Percentiles rank a stretch among this genome's conserved stretches.
Evolutionary conservation across 2,113 vertebrate genomes (phyloP).

Genomic region (Gobio gobio): DNA sequence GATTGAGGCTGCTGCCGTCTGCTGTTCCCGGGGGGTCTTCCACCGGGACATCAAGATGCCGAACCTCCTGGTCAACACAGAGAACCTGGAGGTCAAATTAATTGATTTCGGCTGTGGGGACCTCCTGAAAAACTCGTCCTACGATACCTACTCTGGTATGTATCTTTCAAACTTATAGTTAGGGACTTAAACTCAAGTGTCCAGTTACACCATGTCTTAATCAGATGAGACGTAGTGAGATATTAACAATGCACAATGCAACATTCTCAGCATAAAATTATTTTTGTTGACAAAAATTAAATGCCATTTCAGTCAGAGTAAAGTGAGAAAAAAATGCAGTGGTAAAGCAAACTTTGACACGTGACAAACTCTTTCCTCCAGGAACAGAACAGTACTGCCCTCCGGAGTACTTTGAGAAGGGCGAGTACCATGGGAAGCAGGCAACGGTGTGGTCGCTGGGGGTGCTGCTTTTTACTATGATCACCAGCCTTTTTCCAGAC

Average conservation of each 20-base stretch:
- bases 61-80: conserved; percentile 2
- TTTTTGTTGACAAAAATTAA: neutral
- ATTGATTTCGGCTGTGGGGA: neutral
- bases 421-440: neutral
- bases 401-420: neutral
- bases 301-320: neutral
- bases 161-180: neutral
- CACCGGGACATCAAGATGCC: neutral
- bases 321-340: too few relatives aligned
- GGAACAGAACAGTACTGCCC: neutral
- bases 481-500: neutral
- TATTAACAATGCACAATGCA: neutral
- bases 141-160: neutral
- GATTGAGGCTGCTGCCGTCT: neutral
- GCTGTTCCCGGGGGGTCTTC: neutral
- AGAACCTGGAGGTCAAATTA: conserved; percentile 1
- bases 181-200: neutral
- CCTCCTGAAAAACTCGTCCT: neutral
- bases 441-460: neutral
- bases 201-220: neutral
- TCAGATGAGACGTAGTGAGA: too few relatives aligned
- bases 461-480: neutral
- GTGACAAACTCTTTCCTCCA: neutral
- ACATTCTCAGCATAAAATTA: neutral
- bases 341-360: too few relatives aligned